Evolutionary conservation across 2,113 vertebrate species (phyloP).

Genomic region (Phrynosoma blainvillii): DNA sequence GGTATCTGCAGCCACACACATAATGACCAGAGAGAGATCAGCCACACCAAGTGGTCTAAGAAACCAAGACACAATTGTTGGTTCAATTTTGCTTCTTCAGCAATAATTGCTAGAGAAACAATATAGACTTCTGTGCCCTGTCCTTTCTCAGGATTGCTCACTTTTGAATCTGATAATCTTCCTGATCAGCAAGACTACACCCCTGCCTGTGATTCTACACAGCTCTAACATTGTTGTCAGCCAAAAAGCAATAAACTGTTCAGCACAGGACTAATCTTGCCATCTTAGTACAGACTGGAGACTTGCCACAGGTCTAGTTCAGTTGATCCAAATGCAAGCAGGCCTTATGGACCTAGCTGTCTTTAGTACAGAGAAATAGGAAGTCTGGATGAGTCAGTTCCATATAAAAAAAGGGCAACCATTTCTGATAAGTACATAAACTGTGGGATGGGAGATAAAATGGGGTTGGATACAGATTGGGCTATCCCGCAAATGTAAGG

Average conservation of each 20-base stretch:
- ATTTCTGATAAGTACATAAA: background rate
- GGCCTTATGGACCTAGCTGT: too few species aligned
- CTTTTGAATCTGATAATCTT: background rate
- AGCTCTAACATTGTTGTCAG: too few species aligned
- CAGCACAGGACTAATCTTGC: background rate
- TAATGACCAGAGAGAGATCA: too few species aligned
- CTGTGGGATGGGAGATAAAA: background rate
- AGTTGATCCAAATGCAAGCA: background rate
- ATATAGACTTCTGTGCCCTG: background rate
- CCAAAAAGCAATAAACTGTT: background rate
- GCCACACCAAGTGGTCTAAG: background rate
- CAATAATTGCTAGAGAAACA: background rate
- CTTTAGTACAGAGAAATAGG: background rate
- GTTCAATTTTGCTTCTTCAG: background rate
- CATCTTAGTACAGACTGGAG: background rate
- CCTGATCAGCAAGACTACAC: background rate
- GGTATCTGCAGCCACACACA: background rate
- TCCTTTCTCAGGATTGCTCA: background rate
- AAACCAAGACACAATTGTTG: background rate
- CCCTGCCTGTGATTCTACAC: background rate
- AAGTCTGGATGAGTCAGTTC: background rate
- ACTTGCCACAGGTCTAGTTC: background rate
- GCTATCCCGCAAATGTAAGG: background rate
- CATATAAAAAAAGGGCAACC: background rate
- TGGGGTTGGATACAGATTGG: background rate